Base-by-base conservation (phyloP, 2,113 vertebrate species). In the Athene cunicularia region DNA sequence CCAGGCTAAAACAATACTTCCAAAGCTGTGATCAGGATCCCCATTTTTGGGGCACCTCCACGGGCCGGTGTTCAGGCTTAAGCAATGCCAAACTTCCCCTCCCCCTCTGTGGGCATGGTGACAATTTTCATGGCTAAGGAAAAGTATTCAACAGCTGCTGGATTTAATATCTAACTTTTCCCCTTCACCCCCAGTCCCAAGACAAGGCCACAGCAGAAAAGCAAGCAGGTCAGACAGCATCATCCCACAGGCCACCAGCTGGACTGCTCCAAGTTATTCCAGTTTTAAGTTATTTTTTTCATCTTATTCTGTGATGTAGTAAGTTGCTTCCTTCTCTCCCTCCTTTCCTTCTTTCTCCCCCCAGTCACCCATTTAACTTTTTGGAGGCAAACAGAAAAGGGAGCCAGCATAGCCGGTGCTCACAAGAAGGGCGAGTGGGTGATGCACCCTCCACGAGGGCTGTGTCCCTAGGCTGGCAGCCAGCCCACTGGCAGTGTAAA, bases 71-170 rank as follows among this genome's bases (percentile, higher is more conserved):
- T 47, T 74, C 5, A 6, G n/a, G 41, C 55, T 81, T 33, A 33
- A 50, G 35, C 47, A 84, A 30, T 30, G 76, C 68, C 83, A 84
- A 91, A 47, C 50, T 86, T 45, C 74, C 87, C 81, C 68, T 84
- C 52, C 47, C 18, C 7, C 35, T 53, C 32, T 2, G 3, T 14
- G 47, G 64, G 60, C 60, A 59, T 0, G 0, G 60, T 43, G 80
- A 80, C 53, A 80, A 85, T 68, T 68, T 93, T 52, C 73, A 80
- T 6, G 33, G 77, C 53, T 64, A 72, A 93, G 73, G 60, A 60
- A 37, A 95, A 94, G 39, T 37, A 82, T 64, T 85, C 56, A 75
- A 71, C 91, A 94, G 87, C 84, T 94, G 93, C 39, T 64, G n/a
- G 50, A 85, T 85, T 91, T 89, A 73, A 87, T 60, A 85, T 62